phyloP scores from a whole-genome alignment of 1,140 invertebrate genomes.

The Sminthurinus signatus region DNA sequence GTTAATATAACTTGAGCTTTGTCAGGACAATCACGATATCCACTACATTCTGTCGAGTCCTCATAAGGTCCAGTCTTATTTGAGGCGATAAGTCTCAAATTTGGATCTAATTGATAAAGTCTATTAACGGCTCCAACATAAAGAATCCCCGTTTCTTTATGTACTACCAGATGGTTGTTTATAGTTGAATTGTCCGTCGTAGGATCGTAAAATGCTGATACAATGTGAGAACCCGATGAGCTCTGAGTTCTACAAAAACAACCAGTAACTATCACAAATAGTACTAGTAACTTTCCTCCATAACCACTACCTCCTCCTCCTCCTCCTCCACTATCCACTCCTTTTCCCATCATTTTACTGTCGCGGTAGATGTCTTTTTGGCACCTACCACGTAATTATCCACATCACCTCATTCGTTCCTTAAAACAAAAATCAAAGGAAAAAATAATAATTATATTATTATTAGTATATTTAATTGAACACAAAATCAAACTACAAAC shows the following conservation, averaged over 20 bases:
- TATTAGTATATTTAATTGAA: too few relatives aligned
- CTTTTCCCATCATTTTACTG: too few relatives aligned
- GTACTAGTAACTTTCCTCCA: slow-evolving; percentile 11
- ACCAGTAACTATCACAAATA: slow-evolving; percentile 11
- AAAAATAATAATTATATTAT: too few relatives aligned
- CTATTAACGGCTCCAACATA: slow-evolving; percentile 91
- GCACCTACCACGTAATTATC: slow-evolving; percentile 9
- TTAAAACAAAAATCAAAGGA: neutral
- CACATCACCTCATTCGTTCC: slow-evolving; percentile 19
- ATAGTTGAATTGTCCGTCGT: slow-evolving; percentile 24
- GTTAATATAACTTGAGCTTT: slow-evolving; percentile 63
- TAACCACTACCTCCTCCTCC: too few relatives aligned
- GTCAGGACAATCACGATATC: slow-evolving; percentile 64
- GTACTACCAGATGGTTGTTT: slow-evolving; percentile 77
- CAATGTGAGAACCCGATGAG: slow-evolving; percentile 31
- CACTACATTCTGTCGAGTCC: slow-evolving; percentile 83
- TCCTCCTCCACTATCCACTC: too few relatives aligned
- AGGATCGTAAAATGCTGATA: slow-evolving; percentile 33
- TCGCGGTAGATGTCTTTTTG: slow-evolving; percentile 19
- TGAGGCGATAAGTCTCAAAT: slow-evolving; percentile 67
- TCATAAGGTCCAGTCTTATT: slow-evolving; percentile 82
- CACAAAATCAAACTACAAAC: too few relatives aligned
- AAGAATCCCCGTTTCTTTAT: slow-evolving; percentile 82
- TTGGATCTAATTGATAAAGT: slow-evolving; percentile 83
- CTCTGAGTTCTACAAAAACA: neutral